A percentile compares a stretch with the other conserved stretches of the same genome.
phyloP scores from a whole-genome alignment of 2,113 vertebrate species.

The Conger conger region DNA sequence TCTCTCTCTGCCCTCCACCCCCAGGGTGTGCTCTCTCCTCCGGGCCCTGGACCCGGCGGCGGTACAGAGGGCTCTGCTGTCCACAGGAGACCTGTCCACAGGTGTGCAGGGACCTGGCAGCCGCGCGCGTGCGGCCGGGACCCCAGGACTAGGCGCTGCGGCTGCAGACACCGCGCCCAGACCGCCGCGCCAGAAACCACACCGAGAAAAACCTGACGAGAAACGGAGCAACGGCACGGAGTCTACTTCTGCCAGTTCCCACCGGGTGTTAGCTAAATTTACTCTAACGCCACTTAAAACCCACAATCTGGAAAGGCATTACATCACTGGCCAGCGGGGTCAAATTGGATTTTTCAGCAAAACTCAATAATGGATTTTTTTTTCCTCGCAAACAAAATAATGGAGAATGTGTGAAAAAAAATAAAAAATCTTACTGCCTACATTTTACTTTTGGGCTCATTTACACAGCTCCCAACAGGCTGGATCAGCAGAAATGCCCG shows the following conservation, averaged over 20 bases:
- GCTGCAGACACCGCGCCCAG: no score
- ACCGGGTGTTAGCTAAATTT: background rate
- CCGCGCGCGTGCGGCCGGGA: no score
- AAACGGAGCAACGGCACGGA: background rate
- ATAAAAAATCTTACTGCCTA: background rate
- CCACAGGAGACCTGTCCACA: no score
- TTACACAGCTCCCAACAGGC: background rate
- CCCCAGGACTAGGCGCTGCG: no score
- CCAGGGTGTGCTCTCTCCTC: background rate
- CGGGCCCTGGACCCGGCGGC: no score
- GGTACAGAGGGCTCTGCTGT: no score
- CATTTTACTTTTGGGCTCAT: background rate
- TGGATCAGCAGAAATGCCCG: background rate
- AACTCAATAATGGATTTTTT: background rate
- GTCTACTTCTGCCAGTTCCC: background rate
- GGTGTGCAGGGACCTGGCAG: no score
- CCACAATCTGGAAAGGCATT: background rate
- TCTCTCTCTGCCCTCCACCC: background rate
- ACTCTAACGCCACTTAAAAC: background rate
- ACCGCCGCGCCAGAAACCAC: background rate
- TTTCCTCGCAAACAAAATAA: background rate
- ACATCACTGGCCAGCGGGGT: background rate
- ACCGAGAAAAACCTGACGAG: background rate
- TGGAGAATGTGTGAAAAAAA: background rate
- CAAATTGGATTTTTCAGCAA: background rate